Base-by-base conservation (phyloP, 1,140 invertebrate genomes). In the Leguminivora glycinivorella region DNA sequence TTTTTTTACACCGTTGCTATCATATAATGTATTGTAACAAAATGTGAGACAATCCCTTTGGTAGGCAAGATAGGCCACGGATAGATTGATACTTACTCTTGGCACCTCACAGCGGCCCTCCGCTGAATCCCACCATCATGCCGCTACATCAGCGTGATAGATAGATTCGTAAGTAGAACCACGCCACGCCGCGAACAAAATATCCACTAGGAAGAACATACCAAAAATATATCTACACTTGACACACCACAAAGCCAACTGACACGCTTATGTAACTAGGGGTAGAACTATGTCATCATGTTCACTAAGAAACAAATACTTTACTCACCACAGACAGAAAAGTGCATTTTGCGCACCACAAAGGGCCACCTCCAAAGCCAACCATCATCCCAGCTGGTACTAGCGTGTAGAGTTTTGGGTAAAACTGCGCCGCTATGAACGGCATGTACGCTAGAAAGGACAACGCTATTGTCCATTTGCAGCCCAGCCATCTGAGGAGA, bases 291-390 rank as follows among this genome's bases (percentile, higher is more conserved):
- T 1, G 96, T 76, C 1, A 96, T 93, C 91, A 97, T 96, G 83
- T 99, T 98, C 9, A 96, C 94, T 5, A 96, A 90, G 85, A 98
- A 97, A 0, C 96, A 95, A 14, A 12, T n/a, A n/a, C 43, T 22
- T 9, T n/a, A 77, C 86, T 89, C 73, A 91, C 94, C 71, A 98
- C 94, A 0, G 96, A 97, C 0, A 98, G 89, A 81, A 98, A 98
- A 12, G 96, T 96, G 81, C 96, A 97, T 87, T 98, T 97, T 0
- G 97, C 96, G 66, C 96, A 96, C 97, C 97, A 98, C 14, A 98
- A 92, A 0, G 96, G 97, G 0, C 97, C 96, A 0, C 96, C 97
- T 0, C 97, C 97, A 10, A 98, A 93, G 1, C 98, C 98, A 0
- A 97, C 95, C 82, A 94, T 93, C 70, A 97, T 89, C 1, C 97